A percentile compares a stretch with the other conserved stretches of the same genome.
Conservation (phyloP, 2,888 invertebrate genomes). For the Ernsta delagoae region DNA sequence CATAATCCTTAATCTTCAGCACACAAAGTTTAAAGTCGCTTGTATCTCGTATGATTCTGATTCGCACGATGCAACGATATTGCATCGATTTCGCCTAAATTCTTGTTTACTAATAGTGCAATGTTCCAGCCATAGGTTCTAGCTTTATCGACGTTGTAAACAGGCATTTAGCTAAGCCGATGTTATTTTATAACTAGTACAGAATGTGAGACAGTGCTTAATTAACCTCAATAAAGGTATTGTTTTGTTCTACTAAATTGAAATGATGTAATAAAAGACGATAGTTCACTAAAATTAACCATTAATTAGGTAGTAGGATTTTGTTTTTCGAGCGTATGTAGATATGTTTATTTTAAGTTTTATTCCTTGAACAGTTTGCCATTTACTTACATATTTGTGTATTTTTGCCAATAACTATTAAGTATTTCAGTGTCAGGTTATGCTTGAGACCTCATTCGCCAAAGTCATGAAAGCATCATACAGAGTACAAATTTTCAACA, state of each 20-base stretch:
- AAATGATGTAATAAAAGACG: not conserved
- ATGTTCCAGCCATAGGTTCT: slow-evolving; percentile 1
- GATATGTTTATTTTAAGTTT: too few relatives aligned
- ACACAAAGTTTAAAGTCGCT: slow-evolving; percentile 6
- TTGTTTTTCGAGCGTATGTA: too few relatives aligned
- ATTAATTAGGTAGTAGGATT: too few relatives aligned
- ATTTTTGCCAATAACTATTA: too few relatives aligned
- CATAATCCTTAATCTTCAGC: not conserved
- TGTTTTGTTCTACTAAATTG: not conserved
- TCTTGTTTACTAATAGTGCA: slow-evolving; percentile 25
- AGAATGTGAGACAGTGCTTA: not conserved
- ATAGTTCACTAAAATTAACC: too few relatives aligned
- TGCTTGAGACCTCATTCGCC: too few relatives aligned
- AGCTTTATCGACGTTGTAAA: slow-evolving; percentile 29
- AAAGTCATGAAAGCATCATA: too few relatives aligned
- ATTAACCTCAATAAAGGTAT: not conserved
- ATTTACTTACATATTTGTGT: too few relatives aligned
- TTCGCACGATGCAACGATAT: slow-evolving; percentile 27
- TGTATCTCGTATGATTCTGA: not conserved
- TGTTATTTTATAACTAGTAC: slow-evolving; percentile 15
- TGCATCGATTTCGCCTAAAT: slow-evolving; percentile 37
- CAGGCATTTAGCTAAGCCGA: slow-evolving; percentile 20
- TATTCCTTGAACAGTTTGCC: too few relatives aligned
- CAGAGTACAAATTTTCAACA: too few relatives aligned
- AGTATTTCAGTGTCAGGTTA: too few relatives aligned